Percentiles rank a stretch among this genome's conserved stretches.
Conservation (phyloP, 1,140 invertebrate genomes). For the Cydia fagiglandana region DNA sequence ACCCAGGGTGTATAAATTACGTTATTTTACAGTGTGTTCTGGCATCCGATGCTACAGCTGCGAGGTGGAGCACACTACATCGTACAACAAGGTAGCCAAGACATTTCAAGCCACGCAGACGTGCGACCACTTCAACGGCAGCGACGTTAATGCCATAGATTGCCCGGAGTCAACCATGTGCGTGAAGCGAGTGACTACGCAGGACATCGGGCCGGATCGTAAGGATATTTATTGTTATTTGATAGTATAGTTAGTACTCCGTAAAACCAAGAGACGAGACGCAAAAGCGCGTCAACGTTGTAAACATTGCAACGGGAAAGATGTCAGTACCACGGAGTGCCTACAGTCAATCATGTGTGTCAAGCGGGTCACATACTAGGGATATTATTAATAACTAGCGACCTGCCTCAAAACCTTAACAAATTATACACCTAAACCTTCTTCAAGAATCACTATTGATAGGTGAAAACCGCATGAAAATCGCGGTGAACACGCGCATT, state of each 20-base stretch:
- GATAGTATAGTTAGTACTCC: no score
- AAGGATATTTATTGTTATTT: constrained; percentile 36
- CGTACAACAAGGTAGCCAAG: constrained; percentile 32
- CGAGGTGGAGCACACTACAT: constrained; percentile 39
- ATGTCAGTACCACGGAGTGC: constrained; percentile 43
- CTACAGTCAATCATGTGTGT: constrained; percentile 59
- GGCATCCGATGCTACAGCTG: constrained; percentile 59
- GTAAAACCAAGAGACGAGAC: no score
- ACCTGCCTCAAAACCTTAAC: no score
- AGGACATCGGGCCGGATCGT: constrained; percentile 56
- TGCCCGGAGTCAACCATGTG: constrained; percentile 66
- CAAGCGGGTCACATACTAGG: no score
- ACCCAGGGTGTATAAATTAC: not conserved
- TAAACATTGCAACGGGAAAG: constrained; percentile 39
- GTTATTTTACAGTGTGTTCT: constrained; percentile 47
- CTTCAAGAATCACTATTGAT: no score
- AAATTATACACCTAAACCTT: no score
- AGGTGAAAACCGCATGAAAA: no score
- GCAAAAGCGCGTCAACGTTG: not conserved
- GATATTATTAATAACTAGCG: no score
- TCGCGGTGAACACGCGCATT: no score
- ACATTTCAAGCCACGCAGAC: constrained; percentile 18
- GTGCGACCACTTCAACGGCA: constrained; percentile 57
- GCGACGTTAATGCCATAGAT: constrained; percentile 36
- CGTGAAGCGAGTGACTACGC: constrained; percentile 54